Percentiles rank a stretch among this genome's conserved stretches.
phyloP scores from a whole-genome alignment of 92 coral and sea anemone species.

The Paragorgia papillata region DNA sequence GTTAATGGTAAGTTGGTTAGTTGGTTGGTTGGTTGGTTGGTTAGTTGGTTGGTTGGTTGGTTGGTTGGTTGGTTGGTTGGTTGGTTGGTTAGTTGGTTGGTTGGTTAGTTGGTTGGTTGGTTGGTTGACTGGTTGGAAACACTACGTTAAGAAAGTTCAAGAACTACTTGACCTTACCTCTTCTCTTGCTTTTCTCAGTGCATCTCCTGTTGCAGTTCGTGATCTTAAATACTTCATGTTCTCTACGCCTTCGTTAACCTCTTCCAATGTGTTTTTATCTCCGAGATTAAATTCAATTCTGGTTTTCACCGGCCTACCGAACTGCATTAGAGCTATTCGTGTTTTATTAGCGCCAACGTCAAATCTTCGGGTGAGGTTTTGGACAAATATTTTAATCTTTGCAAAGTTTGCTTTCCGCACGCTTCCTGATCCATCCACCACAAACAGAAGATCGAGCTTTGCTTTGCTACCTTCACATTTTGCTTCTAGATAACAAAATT shows the following conservation, averaged over 20 bases:
- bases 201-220: constrained; percentile 30
- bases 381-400: constrained; percentile 5
- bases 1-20: no score
- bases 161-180: no score
- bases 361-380: neutral
- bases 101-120: no score
- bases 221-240: constrained; percentile 14
- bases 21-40: no score
- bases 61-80: no score
- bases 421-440: constrained; percentile 35
- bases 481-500: no score
- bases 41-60: no score
- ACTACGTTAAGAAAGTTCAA: no score
- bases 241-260: constrained; percentile 19
- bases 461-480: neutral
- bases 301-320: constrained; percentile 14
- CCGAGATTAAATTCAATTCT: constrained; percentile 28
- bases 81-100: no score
- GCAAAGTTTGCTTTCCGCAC: neutral
- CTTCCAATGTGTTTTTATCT: neutral
- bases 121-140: no score
- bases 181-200: constrained; percentile 8
- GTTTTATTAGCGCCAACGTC: constrained; percentile 23
- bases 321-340: constrained; percentile 16
- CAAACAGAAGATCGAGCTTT: constrained; percentile 6